These are phyloP conservation scores for Sphecodes monilicornis DNA, from an alignment of 2,888 invertebrate genomes.

Conservation along the genomic window DNA sequence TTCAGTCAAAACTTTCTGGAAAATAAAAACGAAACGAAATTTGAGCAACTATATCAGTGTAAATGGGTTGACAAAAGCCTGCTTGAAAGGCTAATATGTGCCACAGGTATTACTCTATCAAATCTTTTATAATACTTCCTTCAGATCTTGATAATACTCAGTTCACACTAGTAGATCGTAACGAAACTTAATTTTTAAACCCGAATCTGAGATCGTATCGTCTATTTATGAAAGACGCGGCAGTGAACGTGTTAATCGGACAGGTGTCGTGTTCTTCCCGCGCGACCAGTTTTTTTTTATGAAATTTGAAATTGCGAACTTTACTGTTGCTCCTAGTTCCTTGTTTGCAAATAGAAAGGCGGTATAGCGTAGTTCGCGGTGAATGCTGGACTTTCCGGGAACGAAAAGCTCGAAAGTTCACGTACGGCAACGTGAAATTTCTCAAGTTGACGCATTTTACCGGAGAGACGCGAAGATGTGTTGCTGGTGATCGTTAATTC, in stretches of 20 bases:
- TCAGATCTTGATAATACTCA: neutral
- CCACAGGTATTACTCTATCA: too few species aligned
- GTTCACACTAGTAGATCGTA: neutral
- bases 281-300: neutral
- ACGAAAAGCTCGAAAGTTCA: slow-evolving; percentile 28
- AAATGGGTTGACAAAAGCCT: too few species aligned
- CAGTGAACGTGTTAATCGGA: neutral
- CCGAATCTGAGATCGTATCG: neutral
- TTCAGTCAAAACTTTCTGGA: neutral
- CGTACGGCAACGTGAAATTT: slow-evolving; percentile 36
- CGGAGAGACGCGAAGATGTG: slow-evolving; percentile 10
- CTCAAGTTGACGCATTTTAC: slow-evolving; percentile 41
- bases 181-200: neutral
- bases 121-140: neutral
- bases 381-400: neutral
- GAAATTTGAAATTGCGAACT: neutral
- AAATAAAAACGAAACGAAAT: neutral
- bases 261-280: neutral
- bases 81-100: too few species aligned
- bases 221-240: neutral
- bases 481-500: slow-evolving; percentile 11
- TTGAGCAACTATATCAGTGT: neutral
- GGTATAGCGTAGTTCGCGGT: neutral
- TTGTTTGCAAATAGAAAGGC: slow-evolving; percentile 21
- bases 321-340: neutral